Evolutionary conservation across 2,797 vertebrate species (phyloP), one percentile per base, ranked within the genome.

Genomic region (Cryptoprocta ferox): DNA sequence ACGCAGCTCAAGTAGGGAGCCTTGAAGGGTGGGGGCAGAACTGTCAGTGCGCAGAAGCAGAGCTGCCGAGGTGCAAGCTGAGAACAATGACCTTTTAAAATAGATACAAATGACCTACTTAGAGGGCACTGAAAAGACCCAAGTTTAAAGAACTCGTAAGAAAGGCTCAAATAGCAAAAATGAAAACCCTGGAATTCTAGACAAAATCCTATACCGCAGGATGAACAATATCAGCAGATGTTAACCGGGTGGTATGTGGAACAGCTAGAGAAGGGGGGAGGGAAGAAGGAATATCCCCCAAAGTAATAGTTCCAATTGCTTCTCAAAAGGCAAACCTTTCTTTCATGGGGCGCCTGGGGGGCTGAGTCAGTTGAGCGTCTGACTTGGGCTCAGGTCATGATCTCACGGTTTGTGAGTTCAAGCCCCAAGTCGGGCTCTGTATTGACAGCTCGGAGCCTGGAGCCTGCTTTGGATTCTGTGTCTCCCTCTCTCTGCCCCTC

Each of bases 11-110:
- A 63, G 95, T 24, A 37, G n/a, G 80, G 68, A 39, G 32, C n/a
- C 35, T 66, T 1, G 35, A 3, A 37, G 45, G 66, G 66, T 1
- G 35, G 81, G 37, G 37, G 66, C 45, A 1, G 63, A n/a, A 45
- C 61, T 19, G 13, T 59, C 32, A 0, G 37, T 11, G n/a, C 66
- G 3, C 50, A 73, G 81, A 75, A 39, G 73, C 19, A 45, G 91
- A 45, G 91, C 50, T 16, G 13, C 35, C 6, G 32, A 86, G 68
- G 45, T 2, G 53, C 53, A 85, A 65, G 32, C 70, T 14, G 78
- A 82, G 82, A 83, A 94, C 76, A 91, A 56, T 14, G 82, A 92
- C 95, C 89, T 96, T 97, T 91, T 87, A 96, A 96, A 91, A 94
- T 89, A 95, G 85, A 79, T 42, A 89, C 84, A 86, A 92, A 94